Evolutionary conservation across 1,140 invertebrate genomes (phyloP), one percentile per base, ranked within the genome.

Genomic region (Papilio polytes): DNA sequence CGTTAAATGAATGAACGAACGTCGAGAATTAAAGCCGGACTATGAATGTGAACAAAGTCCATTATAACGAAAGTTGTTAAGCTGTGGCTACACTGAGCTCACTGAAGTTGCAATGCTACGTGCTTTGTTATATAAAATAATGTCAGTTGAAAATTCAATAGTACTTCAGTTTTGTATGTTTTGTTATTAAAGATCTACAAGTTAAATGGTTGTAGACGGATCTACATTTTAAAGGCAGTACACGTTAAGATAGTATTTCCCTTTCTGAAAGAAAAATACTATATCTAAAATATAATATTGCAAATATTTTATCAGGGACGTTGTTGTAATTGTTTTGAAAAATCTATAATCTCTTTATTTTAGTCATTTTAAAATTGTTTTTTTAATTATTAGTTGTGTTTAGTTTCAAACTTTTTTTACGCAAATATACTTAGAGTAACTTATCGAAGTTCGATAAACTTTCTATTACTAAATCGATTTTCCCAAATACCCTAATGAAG

Each of bases 1-100:
- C 10, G 26, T 70, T 70, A 31, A 70, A 70, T 70, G 63, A 18
- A 63, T 63, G 59, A 63, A 70, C 63, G 63, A 70, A 70, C 26
- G 63, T 18, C 1, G 26, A 70, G 63, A 36, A 31, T 31, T 70
- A 70, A 63, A 70, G 26, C 63, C 4, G 63, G 63, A 31, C 63
- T 63, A 63, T 63, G 26, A 70, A 70, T 70, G 26, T 70, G 63
- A 36, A 70, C 26, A 36, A 70, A 70, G 63, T 70, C 7, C 22
- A 70, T 70, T 70, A 70, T 70, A 18, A 22, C 56, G 7, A 70
- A 70, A 70, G 22, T 70, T 22, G 63, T 70, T 70, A 63, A 70
- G 63, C 63, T 70, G 63, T 12, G 59, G 63, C 63, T 31, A 70
- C 26, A 31, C 20, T 31, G 6, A 15, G 13, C 53, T n/a, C 20